Evolutionary conservation across 1,140 invertebrate species (phyloP).

Genomic region (Gonatopus flavifemur): DNA sequence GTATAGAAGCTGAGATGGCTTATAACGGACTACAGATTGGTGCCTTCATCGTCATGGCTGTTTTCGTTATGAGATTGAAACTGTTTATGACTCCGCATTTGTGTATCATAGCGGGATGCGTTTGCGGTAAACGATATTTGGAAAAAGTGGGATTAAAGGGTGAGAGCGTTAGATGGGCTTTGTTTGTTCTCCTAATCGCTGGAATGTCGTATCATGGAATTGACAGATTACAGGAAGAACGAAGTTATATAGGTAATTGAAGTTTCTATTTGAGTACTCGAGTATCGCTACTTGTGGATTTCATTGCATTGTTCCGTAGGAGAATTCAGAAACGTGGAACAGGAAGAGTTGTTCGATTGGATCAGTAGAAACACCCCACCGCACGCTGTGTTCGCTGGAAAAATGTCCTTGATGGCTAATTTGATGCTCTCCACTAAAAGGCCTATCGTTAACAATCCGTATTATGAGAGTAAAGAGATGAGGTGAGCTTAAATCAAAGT

Average conservation of each 20-base stretch:
- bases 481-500: slow-evolving; percentile 57
- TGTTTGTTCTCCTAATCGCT: slow-evolving; percentile 41
- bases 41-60: slow-evolving; percentile 74
- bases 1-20: slow-evolving; percentile 65
- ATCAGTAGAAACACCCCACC: slow-evolving; percentile 64
- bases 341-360: slow-evolving; percentile 79
- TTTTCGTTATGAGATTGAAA: slow-evolving; percentile 82
- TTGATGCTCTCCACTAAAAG: slow-evolving; percentile 74
- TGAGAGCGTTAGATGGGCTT: slow-evolving; percentile 26
- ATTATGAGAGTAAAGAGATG: slow-evolving; percentile 73
- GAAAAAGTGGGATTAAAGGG: slow-evolving; percentile 46
- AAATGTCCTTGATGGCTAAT: slow-evolving; percentile 83
- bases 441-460: slow-evolving; percentile 83
- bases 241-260: slow-evolving; percentile 40
- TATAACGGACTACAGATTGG: slow-evolving; percentile 72
- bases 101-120: slow-evolving; percentile 69
- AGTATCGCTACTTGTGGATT: neutral
- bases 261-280: slow-evolving; percentile 6
- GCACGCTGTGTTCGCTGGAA: slow-evolving; percentile 75
- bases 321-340: slow-evolving; percentile 70
- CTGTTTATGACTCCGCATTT: slow-evolving; percentile 81
- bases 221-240: slow-evolving; percentile 39
- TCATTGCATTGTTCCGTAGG: slow-evolving; percentile 51
- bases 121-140: slow-evolving; percentile 56
- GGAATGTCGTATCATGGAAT: slow-evolving; percentile 49